Conservation (phyloP, 2,113 vertebrate species). For the Odontophorus gujanensis region DNA sequence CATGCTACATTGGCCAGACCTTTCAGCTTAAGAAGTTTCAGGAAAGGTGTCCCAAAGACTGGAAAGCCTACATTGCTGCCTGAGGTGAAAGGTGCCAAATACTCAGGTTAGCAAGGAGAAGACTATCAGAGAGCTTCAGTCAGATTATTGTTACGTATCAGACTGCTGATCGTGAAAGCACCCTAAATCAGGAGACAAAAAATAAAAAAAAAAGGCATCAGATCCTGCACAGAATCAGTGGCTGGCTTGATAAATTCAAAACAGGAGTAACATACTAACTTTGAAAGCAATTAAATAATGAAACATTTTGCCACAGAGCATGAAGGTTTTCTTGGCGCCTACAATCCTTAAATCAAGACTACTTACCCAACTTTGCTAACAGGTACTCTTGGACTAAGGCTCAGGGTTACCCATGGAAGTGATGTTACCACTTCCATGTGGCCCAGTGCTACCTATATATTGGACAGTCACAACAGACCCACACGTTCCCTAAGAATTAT, state of each 20-base stretch:
- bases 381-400: background rate
- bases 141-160: background rate
- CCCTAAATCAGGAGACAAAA: too few relatives aligned
- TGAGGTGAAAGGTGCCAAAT: background rate
- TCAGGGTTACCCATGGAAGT: background rate
- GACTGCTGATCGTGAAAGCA: too few relatives aligned
- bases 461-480: background rate
- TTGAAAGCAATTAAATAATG: constrained; percentile 3
- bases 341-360: constrained; percentile 4
- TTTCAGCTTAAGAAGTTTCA: background rate
- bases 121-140: background rate
- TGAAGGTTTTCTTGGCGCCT: background rate
- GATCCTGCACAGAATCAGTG: background rate
- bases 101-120: background rate
- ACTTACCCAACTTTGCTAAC: background rate
- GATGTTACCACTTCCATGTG: background rate
- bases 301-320: background rate
- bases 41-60: background rate
- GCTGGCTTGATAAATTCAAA: background rate
- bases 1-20: background rate
- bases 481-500: background rate
- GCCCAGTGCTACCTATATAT: background rate
- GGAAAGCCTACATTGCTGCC: background rate
- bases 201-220: background rate
- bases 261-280: background rate